A percentile compares a stretch with the other conserved stretches of the same genome.
phyloP scores from a whole-genome alignment of 2,797 vertebrate species.

The Anolis apletophallus region DNA sequence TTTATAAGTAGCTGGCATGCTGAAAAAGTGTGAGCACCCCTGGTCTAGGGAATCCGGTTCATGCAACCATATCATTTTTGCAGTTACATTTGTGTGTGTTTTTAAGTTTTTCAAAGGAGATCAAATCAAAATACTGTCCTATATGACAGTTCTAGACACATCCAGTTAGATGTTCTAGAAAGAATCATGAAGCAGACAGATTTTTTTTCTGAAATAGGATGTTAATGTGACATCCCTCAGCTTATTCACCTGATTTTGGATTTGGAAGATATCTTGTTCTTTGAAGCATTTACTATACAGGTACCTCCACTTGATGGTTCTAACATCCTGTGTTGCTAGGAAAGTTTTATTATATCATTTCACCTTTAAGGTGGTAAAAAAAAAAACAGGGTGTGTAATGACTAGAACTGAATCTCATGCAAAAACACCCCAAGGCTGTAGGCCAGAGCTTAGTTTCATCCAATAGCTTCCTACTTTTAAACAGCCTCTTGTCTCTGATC shows the following conservation, averaged over 20 bases:
- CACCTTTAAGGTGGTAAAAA: neutral
- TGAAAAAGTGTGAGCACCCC: too few species aligned
- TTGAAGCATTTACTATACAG: neutral
- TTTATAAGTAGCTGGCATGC: too few species aligned
- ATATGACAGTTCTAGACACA: neutral
- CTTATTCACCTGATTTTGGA: neutral
- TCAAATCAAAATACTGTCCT: neutral
- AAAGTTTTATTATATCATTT: neutral
- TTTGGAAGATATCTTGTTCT: neutral
- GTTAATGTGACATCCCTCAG: neutral
- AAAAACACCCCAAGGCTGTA: neutral
- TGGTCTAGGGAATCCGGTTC: neutral
- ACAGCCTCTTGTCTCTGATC: neutral
- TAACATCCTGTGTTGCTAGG: neutral
- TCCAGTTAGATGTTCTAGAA: neutral
- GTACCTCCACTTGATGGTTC: neutral
- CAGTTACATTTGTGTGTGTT: neutral
- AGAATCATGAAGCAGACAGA: neutral
- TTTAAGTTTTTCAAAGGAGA: neutral
- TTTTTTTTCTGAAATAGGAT: neutral
- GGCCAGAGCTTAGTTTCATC: neutral
- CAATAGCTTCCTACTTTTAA: neutral
- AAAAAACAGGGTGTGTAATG: neutral
- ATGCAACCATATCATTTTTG: neutral
- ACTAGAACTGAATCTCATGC: neutral